Percentiles rank a stretch among this genome's conserved stretches.
Conservation (phyloP, 2,797 vertebrate species). For the Melopsittacus undulatus region DNA sequence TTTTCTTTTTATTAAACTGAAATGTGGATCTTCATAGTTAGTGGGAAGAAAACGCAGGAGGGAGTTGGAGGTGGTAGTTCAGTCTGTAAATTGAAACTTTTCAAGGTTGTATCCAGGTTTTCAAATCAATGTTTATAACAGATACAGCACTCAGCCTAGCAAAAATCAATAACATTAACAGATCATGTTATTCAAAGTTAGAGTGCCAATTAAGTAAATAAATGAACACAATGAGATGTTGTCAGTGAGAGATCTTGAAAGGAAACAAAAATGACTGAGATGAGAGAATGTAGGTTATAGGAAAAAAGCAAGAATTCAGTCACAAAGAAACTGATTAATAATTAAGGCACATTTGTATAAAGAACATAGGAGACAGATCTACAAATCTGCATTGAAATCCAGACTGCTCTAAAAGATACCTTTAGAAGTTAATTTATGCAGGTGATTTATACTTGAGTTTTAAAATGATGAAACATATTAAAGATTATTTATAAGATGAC, state of each 20-base stretch:
- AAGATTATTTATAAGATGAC: background rate
- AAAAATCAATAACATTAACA: constrained; percentile 5
- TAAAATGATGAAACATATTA: background rate
- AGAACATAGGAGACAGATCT: background rate
- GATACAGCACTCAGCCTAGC: background rate
- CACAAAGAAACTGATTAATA: background rate
- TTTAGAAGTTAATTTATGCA: background rate
- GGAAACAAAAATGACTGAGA: background rate
- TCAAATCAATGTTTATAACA: constrained; percentile 19
- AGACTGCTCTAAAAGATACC: background rate
- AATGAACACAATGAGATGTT: background rate
- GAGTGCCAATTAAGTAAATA: constrained; percentile 21
- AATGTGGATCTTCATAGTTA: background rate
- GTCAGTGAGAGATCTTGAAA: background rate
- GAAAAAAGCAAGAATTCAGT: background rate
- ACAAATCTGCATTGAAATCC: background rate
- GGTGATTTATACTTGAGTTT: background rate
- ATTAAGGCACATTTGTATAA: background rate
- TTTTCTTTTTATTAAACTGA: background rate
- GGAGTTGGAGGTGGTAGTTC: background rate
- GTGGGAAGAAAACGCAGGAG: background rate
- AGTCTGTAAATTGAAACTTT: background rate
- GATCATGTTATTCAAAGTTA: background rate
- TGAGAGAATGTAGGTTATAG: background rate
- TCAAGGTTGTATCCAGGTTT: constrained; percentile 48